phyloP scores from a whole-genome alignment of 2,113 vertebrate genomes.

The Gallinago undulata region DNA sequence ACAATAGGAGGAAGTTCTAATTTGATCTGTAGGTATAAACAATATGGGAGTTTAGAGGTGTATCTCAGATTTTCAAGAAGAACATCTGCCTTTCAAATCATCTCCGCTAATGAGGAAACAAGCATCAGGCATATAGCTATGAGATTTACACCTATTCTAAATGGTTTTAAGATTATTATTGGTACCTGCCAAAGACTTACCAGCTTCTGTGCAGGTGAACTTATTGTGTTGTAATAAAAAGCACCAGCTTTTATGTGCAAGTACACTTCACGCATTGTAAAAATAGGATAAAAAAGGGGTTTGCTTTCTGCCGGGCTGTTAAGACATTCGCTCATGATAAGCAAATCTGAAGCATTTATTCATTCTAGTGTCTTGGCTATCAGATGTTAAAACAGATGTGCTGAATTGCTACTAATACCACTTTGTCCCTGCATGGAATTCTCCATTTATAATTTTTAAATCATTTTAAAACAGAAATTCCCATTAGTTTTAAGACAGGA shows the following conservation, averaged over 20 bases:
- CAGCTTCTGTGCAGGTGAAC: neutral
- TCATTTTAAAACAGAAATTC: neutral
- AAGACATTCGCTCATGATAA: rapidly evolving
- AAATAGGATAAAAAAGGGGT: neutral
- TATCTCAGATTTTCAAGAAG: conserved; percentile 40
- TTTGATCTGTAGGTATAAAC: conserved; percentile 79
- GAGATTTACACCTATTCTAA: conserved; percentile 44
- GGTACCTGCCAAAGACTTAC: neutral
- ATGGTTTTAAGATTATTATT: neutral
- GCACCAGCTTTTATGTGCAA: neutral
- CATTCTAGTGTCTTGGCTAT: neutral
- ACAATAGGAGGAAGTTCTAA: conserved; percentile 82
- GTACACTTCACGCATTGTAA: neutral
- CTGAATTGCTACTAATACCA: neutral
- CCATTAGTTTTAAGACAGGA: neutral
- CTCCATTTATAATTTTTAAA: neutral
- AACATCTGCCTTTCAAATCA: conserved; percentile 77
- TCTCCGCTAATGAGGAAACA: conserved; percentile 18
- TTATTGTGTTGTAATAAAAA: neutral
- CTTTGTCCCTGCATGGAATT: neutral
- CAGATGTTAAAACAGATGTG: neutral
- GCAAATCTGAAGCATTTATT: neutral
- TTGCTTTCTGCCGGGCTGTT: neutral
- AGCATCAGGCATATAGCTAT: neutral
- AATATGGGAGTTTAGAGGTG: conserved; percentile 58